Conservation (phyloP, 2,113 vertebrate species). For the Vicugna pacos region DNA sequence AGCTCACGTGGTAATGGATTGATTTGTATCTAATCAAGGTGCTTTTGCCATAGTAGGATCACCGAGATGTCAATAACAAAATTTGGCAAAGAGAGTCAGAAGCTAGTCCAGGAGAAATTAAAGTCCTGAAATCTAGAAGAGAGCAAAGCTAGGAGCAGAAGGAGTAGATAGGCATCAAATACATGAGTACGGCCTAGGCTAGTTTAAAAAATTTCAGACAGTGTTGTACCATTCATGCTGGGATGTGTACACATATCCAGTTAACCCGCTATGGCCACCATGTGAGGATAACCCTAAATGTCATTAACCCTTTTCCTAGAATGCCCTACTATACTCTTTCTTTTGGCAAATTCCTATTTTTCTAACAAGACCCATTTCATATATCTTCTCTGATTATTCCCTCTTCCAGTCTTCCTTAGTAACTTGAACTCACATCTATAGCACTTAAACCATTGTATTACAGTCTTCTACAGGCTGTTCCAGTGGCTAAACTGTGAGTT, state of each 20-base stretch:
- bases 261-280: neutral
- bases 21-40: neutral
- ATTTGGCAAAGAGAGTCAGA: neutral
- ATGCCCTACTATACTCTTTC: neutral
- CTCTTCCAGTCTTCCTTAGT: neutral
- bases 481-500: neutral
- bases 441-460: neutral
- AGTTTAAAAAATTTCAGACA: neutral
- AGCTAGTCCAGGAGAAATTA: neutral
- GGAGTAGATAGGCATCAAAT: neutral
- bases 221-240: neutral
- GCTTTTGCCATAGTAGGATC: neutral
- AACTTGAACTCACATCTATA: neutral
- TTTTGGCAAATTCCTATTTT: neutral
- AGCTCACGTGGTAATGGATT: neutral
- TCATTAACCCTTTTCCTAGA: neutral
- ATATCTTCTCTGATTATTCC: neutral
- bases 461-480: neutral
- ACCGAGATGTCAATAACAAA: neutral
- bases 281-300: neutral
- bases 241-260: neutral
- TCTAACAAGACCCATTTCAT: neutral
- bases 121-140: slow-evolving; percentile 7
- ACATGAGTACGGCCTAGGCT: too few relatives aligned
- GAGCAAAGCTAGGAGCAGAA: neutral